These are phyloP conservation scores for Phenacoccus solenopsis DNA, from an alignment of 1,140 invertebrate species.

Conservation along the genomic window DNA sequence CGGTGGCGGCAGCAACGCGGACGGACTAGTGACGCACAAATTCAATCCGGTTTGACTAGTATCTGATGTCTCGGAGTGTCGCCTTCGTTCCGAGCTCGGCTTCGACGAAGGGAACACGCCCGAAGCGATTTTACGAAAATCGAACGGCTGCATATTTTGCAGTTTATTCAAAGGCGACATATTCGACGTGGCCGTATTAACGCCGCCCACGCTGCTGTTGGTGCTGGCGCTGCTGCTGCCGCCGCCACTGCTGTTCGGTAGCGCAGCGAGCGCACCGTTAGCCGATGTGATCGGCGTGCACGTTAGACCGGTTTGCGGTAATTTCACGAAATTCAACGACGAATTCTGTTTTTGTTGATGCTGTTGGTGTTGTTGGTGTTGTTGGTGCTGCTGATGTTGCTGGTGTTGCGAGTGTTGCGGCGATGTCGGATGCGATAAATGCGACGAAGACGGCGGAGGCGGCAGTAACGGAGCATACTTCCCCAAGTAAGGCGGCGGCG, in stretches of 20 bases:
- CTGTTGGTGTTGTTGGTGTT: background rate
- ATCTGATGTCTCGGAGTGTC: conserved; percentile 33
- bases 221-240: conserved; percentile 31
- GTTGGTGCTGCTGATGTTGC: background rate
- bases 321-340: conserved; percentile 25
- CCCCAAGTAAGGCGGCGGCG: conserved; percentile 17
- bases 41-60: conserved; percentile 42
- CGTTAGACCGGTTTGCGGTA: conserved; percentile 27
- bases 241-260: conserved; percentile 33
- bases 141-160: conserved; percentile 90
- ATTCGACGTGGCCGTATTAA: conserved; percentile 37
- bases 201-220: too few relatives aligned
- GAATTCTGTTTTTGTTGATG: background rate
- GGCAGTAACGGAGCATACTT: background rate
- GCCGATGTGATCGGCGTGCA: conserved; percentile 29
- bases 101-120: conserved; percentile 32
- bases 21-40: conserved; percentile 36
- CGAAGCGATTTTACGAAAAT: conserved; percentile 64
- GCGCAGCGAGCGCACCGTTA: conserved; percentile 31
- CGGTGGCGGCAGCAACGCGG: conserved; percentile 28
- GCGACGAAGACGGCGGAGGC: background rate
- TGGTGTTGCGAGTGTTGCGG: background rate
- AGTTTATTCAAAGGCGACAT: conserved; percentile 72
- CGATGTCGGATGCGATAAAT: conserved; percentile 3
- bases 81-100: conserved; percentile 29